Percentiles rank a stretch among this genome's conserved stretches.
Evolutionary conservation across 2,797 vertebrate genomes (phyloP).

Genomic region (Liasis olivaceus): DNA sequence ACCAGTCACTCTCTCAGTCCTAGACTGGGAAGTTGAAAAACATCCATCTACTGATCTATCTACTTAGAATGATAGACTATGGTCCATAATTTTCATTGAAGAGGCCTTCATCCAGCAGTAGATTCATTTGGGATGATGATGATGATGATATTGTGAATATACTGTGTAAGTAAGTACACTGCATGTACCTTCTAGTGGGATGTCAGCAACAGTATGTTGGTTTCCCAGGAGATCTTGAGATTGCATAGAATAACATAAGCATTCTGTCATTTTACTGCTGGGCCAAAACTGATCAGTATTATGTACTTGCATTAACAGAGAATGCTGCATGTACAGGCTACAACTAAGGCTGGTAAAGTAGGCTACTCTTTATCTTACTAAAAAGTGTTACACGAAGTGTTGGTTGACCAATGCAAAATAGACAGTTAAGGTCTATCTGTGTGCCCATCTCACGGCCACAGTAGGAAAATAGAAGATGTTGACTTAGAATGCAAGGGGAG

Average conservation of each 20-base stretch:
- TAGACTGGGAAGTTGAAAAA: not conserved
- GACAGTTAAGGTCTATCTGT: not conserved
- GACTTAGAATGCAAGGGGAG: not conserved
- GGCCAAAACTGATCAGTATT: not conserved
- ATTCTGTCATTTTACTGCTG: not conserved
- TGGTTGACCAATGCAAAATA: not conserved
- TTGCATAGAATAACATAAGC: not conserved
- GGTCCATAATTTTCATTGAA: not conserved
- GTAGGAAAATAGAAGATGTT: not conserved
- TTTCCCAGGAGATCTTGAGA: not conserved
- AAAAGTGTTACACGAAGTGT: not conserved
- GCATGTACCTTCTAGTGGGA: not conserved
- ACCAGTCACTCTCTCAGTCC: too few relatives aligned
- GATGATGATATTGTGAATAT: not conserved
- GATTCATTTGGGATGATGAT: not conserved
- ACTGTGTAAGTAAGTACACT: not conserved
- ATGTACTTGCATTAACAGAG: not conserved
- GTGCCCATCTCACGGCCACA: not conserved
- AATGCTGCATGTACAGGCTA: not conserved
- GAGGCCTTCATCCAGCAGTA: not conserved
- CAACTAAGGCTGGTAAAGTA: not conserved
- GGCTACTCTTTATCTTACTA: not conserved
- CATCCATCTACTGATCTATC: not conserved
- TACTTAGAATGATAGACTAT: not conserved
- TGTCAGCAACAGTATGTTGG: not conserved